Evolutionary conservation across 2,113 vertebrate genomes (phyloP).

Genomic region (Psittacus erithacus): DNA sequence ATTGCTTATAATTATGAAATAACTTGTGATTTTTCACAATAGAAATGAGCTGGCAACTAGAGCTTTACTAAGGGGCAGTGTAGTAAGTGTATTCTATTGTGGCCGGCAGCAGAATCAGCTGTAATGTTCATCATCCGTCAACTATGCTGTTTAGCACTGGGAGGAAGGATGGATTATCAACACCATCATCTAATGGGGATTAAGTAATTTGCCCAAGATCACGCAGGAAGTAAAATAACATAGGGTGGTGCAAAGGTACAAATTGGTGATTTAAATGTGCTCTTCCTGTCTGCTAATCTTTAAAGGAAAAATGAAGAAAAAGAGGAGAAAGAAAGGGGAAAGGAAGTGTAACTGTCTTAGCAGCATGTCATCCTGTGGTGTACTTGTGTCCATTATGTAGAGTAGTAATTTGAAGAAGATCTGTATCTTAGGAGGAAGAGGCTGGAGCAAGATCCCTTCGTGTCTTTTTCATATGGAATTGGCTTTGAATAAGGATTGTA

Average conservation of each 20-base stretch:
- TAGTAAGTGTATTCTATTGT: neutral
- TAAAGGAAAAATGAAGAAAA: neutral
- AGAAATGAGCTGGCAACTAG: neutral
- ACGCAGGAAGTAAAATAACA: neutral
- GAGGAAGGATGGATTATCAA: neutral
- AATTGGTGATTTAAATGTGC: fast-evolving
- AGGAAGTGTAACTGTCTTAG: neutral
- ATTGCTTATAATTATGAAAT: neutral
- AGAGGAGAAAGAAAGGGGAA: neutral
- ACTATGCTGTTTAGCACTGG: neutral
- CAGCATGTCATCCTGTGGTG: no score
- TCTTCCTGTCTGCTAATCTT: neutral
- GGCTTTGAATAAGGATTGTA: neutral
- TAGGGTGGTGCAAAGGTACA: neutral
- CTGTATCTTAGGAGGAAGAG: neutral
- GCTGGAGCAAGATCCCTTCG: neutral
- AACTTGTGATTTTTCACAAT: neutral
- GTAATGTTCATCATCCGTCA: fast-evolving
- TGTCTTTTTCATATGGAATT: neutral
- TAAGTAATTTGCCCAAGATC: neutral
- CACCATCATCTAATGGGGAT: neutral
- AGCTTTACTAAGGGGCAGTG: no score
- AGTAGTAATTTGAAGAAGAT: neutral
- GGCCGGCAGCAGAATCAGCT: neutral
- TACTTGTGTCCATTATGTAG: neutral